Evolutionary conservation across 2,797 vertebrate genomes (phyloP).

Genomic region (Cichlasoma orientale): DNA sequence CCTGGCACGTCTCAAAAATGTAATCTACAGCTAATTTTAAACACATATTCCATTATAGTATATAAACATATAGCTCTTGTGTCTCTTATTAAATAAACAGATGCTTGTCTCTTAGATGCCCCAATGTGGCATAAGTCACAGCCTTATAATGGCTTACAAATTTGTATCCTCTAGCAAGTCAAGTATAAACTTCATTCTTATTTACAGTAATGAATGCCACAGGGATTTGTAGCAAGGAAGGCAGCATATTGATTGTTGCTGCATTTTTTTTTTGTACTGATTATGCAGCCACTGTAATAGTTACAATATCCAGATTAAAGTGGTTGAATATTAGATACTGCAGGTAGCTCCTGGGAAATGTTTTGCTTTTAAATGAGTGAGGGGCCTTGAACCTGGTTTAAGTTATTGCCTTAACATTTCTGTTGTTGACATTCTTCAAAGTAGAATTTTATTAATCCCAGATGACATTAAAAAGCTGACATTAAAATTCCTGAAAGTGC

Average conservation of each 20-base stretch:
- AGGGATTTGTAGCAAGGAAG: slow-evolving; percentile 7
- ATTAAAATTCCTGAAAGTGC: not conserved
- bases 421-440: not conserved
- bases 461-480: not conserved
- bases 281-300: slow-evolving; percentile 15
- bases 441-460: not conserved
- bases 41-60: not conserved
- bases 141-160: slow-evolving; percentile 42
- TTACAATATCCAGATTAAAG: slow-evolving; percentile 28
- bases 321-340: not conserved
- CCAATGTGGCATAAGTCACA: slow-evolving; percentile 34
- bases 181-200: slow-evolving; percentile 46
- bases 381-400: not conserved
- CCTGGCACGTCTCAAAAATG: not conserved
- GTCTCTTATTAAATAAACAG: slow-evolving; percentile 20
- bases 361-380: not conserved
- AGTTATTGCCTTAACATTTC: not conserved
- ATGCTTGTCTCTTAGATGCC: slow-evolving; percentile 1
- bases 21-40: not conserved
- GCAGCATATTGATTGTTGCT: slow-evolving; percentile 51
- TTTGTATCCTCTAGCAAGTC: slow-evolving; percentile 36
- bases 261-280: slow-evolving; percentile 36
- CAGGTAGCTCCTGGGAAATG: not conserved
- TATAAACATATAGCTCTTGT: not conserved
- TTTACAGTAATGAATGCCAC: slow-evolving; percentile 41